These are phyloP conservation scores for Quadroppia sp. DNA, from an alignment of 2,888 invertebrate species.

Conservation along the genomic window DNA sequence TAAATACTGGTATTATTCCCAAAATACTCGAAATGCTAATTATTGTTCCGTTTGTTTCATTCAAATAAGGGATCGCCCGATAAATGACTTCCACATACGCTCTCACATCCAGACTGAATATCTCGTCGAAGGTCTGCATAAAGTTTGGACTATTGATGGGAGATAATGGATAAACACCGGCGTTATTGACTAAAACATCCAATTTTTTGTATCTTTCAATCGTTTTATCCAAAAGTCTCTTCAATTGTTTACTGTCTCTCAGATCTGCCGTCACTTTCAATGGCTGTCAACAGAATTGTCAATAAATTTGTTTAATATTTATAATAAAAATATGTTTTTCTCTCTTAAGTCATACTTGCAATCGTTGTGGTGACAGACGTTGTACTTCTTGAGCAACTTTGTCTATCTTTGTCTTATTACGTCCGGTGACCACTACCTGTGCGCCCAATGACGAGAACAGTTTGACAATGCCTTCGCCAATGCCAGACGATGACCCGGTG, in stretches of 20 bases:
- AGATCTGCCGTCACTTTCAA: constrained; percentile 33
- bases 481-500: constrained; percentile 34
- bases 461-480: constrained; percentile 36
- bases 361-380: constrained; percentile 24
- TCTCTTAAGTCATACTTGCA: background rate
- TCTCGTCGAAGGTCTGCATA: background rate
- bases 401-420: constrained; percentile 6
- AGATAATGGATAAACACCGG: constrained; percentile 22
- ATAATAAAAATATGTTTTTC: background rate
- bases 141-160: constrained; percentile 11
- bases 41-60: background rate
- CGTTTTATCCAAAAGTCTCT: constrained; percentile 35
- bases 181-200: constrained; percentile 42
- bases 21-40: background rate
- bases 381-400: constrained; percentile 23
- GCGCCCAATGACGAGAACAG: constrained; percentile 32
- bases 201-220: constrained; percentile 24
- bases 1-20: background rate
- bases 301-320: background rate
- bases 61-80: background rate
- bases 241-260: constrained; percentile 3
- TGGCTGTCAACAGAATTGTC: background rate
- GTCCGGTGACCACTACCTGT: constrained; percentile 28
- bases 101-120: constrained; percentile 4
- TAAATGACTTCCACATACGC: constrained; percentile 8